phyloP scores from a whole-genome alignment of 1,140 invertebrate genomes.

The Lepidurus apus region DNA sequence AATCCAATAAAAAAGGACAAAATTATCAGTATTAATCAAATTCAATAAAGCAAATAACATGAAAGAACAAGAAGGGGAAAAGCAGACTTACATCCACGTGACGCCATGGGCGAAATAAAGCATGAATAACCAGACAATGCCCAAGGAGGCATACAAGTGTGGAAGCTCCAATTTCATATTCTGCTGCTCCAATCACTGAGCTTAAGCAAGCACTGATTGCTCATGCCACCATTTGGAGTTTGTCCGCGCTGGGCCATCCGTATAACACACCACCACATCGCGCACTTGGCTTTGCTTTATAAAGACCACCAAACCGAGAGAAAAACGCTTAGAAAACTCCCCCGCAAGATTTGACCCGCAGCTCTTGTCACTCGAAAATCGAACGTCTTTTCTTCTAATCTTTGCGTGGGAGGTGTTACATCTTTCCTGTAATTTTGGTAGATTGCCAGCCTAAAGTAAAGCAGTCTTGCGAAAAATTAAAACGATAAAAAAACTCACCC shows the following conservation, averaged over 20 bases:
- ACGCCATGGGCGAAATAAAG: background rate
- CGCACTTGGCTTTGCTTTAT: slow-evolving; percentile 18
- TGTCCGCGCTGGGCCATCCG: slow-evolving; percentile 12
- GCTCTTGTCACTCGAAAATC: slow-evolving; percentile 13
- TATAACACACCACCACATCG: background rate
- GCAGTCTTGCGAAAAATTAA: background rate
- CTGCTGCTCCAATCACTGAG: slow-evolving; percentile 12
- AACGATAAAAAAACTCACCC: background rate
- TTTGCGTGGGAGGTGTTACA: slow-evolving; percentile 7
- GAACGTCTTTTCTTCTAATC: background rate
- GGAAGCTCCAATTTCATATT: slow-evolving; percentile 15
- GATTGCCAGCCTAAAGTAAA: background rate
- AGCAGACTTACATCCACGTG: slow-evolving; percentile 1
- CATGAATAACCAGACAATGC: background rate
- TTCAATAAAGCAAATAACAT: background rate
- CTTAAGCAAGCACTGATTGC: slow-evolving; percentile 21
- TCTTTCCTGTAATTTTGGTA: background rate
- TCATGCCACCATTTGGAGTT: slow-evolving; percentile 6
- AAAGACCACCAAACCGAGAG: slow-evolving; percentile 12
- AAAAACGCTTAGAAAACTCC: slow-evolving; percentile 4
- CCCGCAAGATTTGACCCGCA: background rate
- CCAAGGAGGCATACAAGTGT: slow-evolving; percentile 21
- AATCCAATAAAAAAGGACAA: too few relatives aligned
- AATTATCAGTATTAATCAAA: background rate
- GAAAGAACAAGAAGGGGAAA: background rate